phyloP scores from a whole-genome alignment of 1,140 invertebrate species.

The Ostrea denselamellosa region DNA sequence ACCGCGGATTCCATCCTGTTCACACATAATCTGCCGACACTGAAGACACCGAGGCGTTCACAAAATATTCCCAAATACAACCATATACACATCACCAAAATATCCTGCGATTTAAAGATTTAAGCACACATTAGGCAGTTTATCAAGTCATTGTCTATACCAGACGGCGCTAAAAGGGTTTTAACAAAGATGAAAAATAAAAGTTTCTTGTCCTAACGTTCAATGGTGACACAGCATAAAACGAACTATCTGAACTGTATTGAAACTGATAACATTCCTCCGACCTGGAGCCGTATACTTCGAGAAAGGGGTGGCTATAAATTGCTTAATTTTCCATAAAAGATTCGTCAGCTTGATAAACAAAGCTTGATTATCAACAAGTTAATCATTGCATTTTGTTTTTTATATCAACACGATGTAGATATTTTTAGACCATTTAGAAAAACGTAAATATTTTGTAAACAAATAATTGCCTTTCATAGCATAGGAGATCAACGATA shows the following conservation, averaged over 20 bases:
- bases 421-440: no score
- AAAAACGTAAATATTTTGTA: no score
- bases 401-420: neutral
- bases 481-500: neutral
- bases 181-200: neutral
- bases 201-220: neutral
- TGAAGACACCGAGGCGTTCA: neutral
- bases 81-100: neutral
- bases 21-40: neutral
- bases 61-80: neutral
- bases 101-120: neutral
- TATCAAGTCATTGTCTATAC: neutral
- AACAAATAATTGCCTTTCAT: no score
- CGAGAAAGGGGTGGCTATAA: neutral
- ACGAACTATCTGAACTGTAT: neutral
- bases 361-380: neutral
- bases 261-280: neutral
- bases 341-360: neutral
- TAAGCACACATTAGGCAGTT: neutral
- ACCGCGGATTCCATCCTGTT: neutral
- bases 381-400: constrained; percentile 1
- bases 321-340: constrained; percentile 36
- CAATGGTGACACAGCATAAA: neutral
- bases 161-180: neutral
- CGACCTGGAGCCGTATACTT: neutral